Evolutionary conservation across 2,797 vertebrate genomes (phyloP).

Genomic region (Paedocypris micromegethes): DNA sequence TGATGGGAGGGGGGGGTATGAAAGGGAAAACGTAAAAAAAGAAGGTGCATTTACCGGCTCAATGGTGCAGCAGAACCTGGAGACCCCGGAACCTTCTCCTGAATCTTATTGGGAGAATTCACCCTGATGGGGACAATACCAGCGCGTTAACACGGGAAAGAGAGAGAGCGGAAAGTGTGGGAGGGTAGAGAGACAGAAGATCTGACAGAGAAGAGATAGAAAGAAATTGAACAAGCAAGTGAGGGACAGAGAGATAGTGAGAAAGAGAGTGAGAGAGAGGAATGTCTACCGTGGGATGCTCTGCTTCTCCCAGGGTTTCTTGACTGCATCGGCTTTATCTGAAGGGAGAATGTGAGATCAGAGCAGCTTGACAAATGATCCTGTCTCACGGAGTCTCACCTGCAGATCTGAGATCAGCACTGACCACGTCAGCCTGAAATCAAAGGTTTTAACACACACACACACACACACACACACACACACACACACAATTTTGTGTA

Average conservation of each 20-base stretch:
- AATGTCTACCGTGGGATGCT: conserved; percentile 71
- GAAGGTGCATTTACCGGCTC: conserved; percentile 1
- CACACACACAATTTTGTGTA: background rate
- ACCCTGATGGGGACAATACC: conserved; percentile 46
- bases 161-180: too few species aligned
- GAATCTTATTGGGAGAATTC: conserved; percentile 43
- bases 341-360: conserved; percentile 1
- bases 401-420: conserved; percentile 51
- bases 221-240: too few species aligned
- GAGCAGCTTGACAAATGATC: too few species aligned
- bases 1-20: background rate
- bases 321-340: conserved; percentile 62
- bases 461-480: background rate
- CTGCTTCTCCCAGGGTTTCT: conserved; percentile 73
- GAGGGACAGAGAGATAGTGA: background rate
- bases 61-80: background rate
- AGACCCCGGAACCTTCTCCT: conserved; percentile 48
- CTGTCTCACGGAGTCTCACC: conserved; percentile 22
- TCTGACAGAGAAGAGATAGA: too few species aligned
- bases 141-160: too few species aligned
- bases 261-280: background rate
- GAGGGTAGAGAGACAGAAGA: too few species aligned
- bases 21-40: background rate
- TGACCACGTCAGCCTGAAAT: conserved; percentile 63
- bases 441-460: background rate